Evolutionary conservation across 2,113 vertebrate genomes (phyloP), one percentile per base, ranked within the genome.

Genomic region (Oncorhynchus keta): DNA sequence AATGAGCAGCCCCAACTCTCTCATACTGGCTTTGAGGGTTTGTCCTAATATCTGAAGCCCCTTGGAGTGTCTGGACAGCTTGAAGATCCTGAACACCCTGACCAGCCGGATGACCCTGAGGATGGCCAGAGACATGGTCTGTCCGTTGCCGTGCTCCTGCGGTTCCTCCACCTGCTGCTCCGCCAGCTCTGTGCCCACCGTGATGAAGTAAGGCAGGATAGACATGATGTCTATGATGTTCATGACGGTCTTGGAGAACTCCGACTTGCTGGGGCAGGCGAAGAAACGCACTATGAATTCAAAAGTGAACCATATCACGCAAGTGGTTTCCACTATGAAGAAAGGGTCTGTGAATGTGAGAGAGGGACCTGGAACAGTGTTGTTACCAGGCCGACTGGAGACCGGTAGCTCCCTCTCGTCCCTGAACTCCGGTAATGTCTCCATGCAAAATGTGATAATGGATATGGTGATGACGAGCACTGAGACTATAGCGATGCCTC

Each of bases 211-310:
- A 0, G 98, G 98, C 24, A 99, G 97, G 92, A 99, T 99, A 83
- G 98, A 97, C 87, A 99, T 97, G 1, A 99, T 96, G 92, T 99
- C 98, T 69, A 99, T 99, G 51, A 99, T 96, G 92, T 99, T 99
- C 98, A 99, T 99, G 74, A 99, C 98, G 86, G 30, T 5, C 30
- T 32, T 32, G 30, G 30, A 32, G 28, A 28, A 28, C 28, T 28
- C 28, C 3, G 28, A 28, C 28, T 28, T 28, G 0, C 28, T 28
- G 30, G 98, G 98, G 69, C 97, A 99, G 0, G 97, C 95, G 28
- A 98, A 98, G 86, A 99, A 99, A 72, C 97, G 95, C 73, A 97
- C 97, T 0, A 98, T 89, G 9, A 99, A 94, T 86, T 99, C 97
- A 28, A 98, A 97, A n/a, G 97, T 97, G 94, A 99, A 99, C 97